A percentile compares a stretch with the other conserved stretches of the same genome.
Conservation (phyloP, 1,140 invertebrate species). For the Kradibia gibbosae region DNA sequence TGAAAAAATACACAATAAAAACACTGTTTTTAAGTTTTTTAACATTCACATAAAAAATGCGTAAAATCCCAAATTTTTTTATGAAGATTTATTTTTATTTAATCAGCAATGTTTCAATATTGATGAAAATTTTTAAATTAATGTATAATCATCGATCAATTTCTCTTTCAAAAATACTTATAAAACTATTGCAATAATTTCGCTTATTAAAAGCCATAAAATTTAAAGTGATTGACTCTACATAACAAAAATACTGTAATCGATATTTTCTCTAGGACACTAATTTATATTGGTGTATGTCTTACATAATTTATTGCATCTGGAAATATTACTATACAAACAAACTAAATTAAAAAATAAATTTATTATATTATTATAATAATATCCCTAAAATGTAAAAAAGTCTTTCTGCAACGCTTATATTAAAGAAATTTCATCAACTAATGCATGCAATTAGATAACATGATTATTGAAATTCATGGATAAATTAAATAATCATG, state of each 20-base stretch:
- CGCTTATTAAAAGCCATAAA: background rate
- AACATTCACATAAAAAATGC: too few species aligned
- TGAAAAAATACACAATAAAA: too few species aligned
- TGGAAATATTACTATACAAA: background rate
- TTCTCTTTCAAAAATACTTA: background rate
- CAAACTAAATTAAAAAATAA: background rate
- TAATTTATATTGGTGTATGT: background rate
- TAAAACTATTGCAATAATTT: background rate
- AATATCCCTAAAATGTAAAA: conserved; percentile 19
- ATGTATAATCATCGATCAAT: background rate
- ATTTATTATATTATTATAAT: background rate
- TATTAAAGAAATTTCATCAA: conserved; percentile 5
- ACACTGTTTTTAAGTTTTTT: too few species aligned
- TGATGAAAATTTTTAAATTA: background rate
- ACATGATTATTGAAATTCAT: conserved; percentile 19
- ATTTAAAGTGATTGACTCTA: background rate
- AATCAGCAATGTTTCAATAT: too few species aligned
- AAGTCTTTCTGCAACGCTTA: background rate
- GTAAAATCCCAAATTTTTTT: too few species aligned
- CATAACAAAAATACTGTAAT: background rate
- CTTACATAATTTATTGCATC: background rate
- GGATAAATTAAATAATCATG: too few species aligned
- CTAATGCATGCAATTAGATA: too few species aligned
- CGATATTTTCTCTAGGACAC: conserved; percentile 8
- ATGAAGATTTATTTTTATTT: too few species aligned